These are phyloP conservation scores for Passer montanus DNA, from an alignment of 2,113 vertebrate species.

Conservation along the genomic window DNA sequence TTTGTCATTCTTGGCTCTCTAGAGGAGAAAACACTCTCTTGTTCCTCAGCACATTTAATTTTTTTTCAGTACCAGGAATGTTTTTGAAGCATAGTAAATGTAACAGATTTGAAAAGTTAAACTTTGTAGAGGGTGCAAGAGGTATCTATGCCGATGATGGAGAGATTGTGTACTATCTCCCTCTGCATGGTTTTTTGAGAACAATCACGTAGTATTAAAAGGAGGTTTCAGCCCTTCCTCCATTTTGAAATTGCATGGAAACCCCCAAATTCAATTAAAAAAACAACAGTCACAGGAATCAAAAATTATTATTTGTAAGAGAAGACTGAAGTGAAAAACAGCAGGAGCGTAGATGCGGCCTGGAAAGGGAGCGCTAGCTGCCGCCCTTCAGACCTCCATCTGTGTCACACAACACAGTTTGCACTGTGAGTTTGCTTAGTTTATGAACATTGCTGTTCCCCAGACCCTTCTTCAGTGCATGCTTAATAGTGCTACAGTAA, in stretches of 20 bases:
- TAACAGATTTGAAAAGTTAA: neutral
- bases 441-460: neutral
- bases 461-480: neutral
- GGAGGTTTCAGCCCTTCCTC: neutral
- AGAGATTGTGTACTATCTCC: neutral
- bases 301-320: neutral
- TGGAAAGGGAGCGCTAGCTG: neutral
- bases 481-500: neutral
- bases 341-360: neutral
- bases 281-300: neutral
- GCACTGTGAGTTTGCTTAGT: neutral
- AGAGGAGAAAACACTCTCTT: neutral
- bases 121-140: neutral
- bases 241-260: neutral
- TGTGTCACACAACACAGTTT: neutral
- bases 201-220: neutral
- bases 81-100: neutral
- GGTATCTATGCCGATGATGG: neutral
- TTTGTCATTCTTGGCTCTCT: slow-evolving; percentile 45
- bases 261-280: neutral
- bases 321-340: neutral
- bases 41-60: neutral
- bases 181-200: neutral
- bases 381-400: neutral
- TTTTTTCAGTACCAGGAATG: slow-evolving; percentile 1